Evolutionary conservation across 92 coral and sea anemone genomes (phyloP).

Genomic region (Ricordea florida): DNA sequence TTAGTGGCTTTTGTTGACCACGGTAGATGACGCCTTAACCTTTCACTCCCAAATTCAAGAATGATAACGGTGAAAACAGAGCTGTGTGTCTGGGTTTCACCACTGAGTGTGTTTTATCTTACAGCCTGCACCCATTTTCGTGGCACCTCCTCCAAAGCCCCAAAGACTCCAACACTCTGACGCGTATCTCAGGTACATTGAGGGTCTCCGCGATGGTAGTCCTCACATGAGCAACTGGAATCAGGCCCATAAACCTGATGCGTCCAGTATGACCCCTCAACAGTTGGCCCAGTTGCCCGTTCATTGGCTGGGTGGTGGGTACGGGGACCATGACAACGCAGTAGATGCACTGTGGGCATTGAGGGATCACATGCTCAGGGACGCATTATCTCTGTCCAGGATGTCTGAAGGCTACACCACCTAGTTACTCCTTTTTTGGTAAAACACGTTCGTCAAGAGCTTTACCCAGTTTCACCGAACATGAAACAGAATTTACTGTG

Average conservation of each 20-base stretch:
- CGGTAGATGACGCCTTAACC: too few species aligned
- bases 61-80: too few species aligned
- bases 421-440: too few species aligned
- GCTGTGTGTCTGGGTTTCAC: too few species aligned
- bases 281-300: conserved; percentile 84
- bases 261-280: conserved; percentile 84
- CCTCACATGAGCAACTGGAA: conserved; percentile 91
- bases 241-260: conserved; percentile 82
- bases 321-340: conserved; percentile 78
- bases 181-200: conserved; percentile 86
- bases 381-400: conserved; percentile 79
- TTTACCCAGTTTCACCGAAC: too few species aligned
- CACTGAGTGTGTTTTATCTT: too few species aligned
- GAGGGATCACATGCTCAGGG: conserved; percentile 85
- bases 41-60: too few species aligned
- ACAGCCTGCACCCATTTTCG: conserved; percentile 78
- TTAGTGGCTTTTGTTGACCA: too few species aligned
- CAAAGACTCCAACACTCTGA: conserved; percentile 84
- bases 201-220: conserved; percentile 88
- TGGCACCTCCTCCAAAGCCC: conserved; percentile 80
- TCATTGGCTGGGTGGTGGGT: conserved; percentile 87
- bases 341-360: conserved; percentile 91
- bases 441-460: too few species aligned
- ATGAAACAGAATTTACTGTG: too few species aligned
- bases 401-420: too few species aligned